Percentiles rank a stretch among this genome's conserved stretches.
Evolutionary conservation across 2,797 vertebrate genomes (phyloP).

Genomic region (Amniataba percoides): DNA sequence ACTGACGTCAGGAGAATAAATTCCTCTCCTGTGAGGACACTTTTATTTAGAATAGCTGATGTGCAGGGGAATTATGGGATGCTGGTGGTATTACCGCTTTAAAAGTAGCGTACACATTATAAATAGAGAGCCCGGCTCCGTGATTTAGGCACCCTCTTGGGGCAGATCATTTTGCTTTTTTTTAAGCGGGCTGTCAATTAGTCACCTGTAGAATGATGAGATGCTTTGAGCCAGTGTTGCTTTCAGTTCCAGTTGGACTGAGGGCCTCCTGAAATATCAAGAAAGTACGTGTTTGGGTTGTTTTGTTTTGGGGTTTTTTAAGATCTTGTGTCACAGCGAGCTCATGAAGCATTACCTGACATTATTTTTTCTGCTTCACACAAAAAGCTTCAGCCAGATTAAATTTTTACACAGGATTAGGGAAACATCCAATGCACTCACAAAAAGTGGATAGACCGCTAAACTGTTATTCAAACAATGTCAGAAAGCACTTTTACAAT

Average conservation of each 20-base stretch:
- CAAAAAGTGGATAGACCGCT: background rate
- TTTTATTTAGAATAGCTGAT: slow-evolving; percentile 74
- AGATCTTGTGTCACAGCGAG: background rate
- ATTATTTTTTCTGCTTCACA: background rate
- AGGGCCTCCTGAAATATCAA: background rate
- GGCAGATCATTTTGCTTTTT: slow-evolving; percentile 52
- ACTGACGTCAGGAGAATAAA: slow-evolving; percentile 64
- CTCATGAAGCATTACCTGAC: background rate
- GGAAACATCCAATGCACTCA: background rate
- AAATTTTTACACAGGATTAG: background rate
- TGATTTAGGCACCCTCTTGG: slow-evolving; percentile 51
- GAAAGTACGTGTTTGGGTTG: background rate
- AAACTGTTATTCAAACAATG: background rate
- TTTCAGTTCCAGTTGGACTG: slow-evolving; percentile 5
- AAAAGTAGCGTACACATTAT: slow-evolving; percentile 66
- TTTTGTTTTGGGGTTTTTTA: background rate
- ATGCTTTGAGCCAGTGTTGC: slow-evolving; percentile 9
- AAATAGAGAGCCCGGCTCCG: slow-evolving; percentile 62
- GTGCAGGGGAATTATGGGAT: slow-evolving; percentile 64
- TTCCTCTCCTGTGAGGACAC: slow-evolving; percentile 74
- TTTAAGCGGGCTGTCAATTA: slow-evolving; percentile 46
- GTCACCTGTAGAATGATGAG: slow-evolving; percentile 33
- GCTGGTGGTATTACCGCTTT: slow-evolving; percentile 64
- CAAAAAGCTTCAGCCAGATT: background rate
- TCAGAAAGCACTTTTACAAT: background rate